Conservation (phyloP, 1,140 invertebrate genomes). For the Platyscapa corneri region DNA sequence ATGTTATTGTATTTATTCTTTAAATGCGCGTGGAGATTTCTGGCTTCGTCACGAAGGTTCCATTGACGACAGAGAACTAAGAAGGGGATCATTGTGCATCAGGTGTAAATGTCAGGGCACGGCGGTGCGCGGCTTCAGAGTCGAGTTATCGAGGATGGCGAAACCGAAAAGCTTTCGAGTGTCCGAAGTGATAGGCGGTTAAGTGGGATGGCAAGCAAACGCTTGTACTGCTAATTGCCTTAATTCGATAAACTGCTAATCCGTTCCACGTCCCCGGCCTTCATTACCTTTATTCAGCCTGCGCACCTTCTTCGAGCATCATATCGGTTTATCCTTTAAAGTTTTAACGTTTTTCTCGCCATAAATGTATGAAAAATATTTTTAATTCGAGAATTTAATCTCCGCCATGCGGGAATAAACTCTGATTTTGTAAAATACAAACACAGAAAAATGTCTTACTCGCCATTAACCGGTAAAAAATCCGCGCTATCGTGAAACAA, state of each 20-base stretch:
- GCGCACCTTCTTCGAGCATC: slow-evolving; percentile 38
- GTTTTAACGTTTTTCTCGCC: slow-evolving; percentile 9
- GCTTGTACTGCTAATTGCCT: slow-evolving; percentile 68
- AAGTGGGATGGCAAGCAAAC: slow-evolving; percentile 58
- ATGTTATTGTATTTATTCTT: slow-evolving; percentile 27
- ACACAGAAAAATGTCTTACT: slow-evolving; percentile 23
- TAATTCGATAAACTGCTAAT: slow-evolving; percentile 67
- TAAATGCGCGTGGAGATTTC: slow-evolving; percentile 8
- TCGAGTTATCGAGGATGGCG: slow-evolving; percentile 52
- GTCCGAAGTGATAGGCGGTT: slow-evolving; percentile 63
- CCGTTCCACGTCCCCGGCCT: slow-evolving; percentile 51
- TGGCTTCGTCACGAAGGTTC: neutral
- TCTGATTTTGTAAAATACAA: slow-evolving; percentile 31
- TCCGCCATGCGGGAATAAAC: slow-evolving; percentile 12
- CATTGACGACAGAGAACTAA: neutral
- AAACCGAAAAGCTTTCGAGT: slow-evolving; percentile 66
- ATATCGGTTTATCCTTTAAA: slow-evolving; percentile 30
- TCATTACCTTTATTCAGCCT: slow-evolving; percentile 53
- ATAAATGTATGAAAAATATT: slow-evolving; percentile 33
- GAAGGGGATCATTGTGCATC: neutral
- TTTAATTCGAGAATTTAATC: slow-evolving; percentile 45
- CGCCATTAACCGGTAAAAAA: slow-evolving; percentile 15
- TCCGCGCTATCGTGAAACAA: slow-evolving; percentile 8
- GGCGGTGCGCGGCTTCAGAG: neutral
- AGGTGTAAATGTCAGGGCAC: slow-evolving; percentile 14